Conservation (phyloP, 2,113 vertebrate species). For the Ranitomeya variabilis region DNA sequence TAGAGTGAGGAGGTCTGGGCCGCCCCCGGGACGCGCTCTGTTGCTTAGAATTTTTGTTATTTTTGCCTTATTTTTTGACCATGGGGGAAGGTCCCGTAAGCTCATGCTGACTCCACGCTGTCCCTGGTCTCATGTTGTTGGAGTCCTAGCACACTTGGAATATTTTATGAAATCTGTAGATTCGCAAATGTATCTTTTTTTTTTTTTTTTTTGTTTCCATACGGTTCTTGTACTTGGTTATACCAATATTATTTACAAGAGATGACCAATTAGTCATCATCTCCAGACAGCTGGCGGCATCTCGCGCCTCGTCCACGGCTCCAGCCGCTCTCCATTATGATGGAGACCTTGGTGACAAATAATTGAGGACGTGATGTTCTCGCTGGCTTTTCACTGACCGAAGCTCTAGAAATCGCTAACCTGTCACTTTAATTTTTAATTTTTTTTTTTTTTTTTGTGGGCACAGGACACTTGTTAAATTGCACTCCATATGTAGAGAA, state of each 20-base stretch:
- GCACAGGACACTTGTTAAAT: conserved; percentile 35
- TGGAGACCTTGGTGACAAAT: not conserved
- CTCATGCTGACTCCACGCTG: not conserved
- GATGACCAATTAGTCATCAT: not conserved
- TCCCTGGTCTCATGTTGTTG: not conserved
- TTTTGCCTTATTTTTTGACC: conserved; percentile 7
- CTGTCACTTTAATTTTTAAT: conserved; percentile 11
- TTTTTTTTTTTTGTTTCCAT: not conserved
- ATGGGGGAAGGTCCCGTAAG: conserved; percentile 5
- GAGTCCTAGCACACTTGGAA: not conserved
- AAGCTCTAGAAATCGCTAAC: conserved; percentile 14
- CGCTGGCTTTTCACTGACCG: not conserved
- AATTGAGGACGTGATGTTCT: not conserved
- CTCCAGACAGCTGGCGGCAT: not conserved
- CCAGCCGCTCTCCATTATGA: not conserved
- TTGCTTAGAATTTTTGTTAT: conserved; percentile 3
- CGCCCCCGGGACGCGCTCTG: not conserved
- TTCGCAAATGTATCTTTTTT: not conserved
- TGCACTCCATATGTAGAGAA: conserved; percentile 22
- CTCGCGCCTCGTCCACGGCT: not conserved
- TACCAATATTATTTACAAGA: not conserved
- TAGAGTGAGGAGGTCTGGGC: not conserved
- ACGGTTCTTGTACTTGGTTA: too few species aligned
- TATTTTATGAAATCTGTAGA: conserved; percentile 7
- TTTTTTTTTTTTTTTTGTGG: not conserved